These are phyloP conservation scores for Penaeus japonicus DNA, from an alignment of 1,140 invertebrate genomes.

Conservation along the genomic window DNA sequence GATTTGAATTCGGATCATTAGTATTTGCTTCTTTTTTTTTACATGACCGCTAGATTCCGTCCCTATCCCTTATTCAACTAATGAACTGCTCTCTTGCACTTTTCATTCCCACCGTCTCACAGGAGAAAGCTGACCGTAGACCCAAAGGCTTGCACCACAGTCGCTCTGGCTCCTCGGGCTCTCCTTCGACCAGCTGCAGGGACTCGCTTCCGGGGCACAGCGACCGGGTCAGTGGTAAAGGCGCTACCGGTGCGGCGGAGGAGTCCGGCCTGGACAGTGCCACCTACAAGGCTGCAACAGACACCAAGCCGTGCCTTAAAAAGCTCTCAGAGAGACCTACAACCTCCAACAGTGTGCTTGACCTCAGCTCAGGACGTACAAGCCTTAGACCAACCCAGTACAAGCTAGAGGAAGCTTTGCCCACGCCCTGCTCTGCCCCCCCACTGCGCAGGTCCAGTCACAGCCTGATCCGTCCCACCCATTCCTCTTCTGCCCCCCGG, in stretches of 20 bases:
- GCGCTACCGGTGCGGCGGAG: background rate
- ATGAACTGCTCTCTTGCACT: too few relatives aligned
- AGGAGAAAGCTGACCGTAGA: slow-evolving; percentile 14
- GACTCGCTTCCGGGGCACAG: background rate
- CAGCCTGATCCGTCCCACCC: slow-evolving; percentile 46
- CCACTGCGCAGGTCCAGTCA: slow-evolving; percentile 45
- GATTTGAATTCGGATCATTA: too few relatives aligned
- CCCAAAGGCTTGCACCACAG: slow-evolving; percentile 39
- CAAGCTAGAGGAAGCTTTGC: slow-evolving; percentile 43
- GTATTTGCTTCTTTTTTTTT: too few relatives aligned
- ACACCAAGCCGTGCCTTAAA: slow-evolving; percentile 30
- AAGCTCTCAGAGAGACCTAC: slow-evolving; percentile 31
- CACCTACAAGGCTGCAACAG: slow-evolving; percentile 9
- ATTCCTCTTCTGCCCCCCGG: background rate
- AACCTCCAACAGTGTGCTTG: slow-evolving; percentile 29
- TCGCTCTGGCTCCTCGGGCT: slow-evolving; percentile 39
- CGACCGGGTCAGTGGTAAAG: background rate
- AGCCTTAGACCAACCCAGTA: slow-evolving; percentile 48
- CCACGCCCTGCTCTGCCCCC: slow-evolving; percentile 43
- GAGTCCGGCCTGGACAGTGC: slow-evolving; percentile 1
- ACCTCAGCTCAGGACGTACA: slow-evolving; percentile 44
- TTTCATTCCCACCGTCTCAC: too few relatives aligned
- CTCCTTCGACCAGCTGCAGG: slow-evolving; percentile 26
- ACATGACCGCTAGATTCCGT: too few relatives aligned
- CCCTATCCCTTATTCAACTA: too few relatives aligned